Base-by-base conservation (phyloP, 2,888 invertebrate genomes). In the Cephus nigrinus region DNA sequence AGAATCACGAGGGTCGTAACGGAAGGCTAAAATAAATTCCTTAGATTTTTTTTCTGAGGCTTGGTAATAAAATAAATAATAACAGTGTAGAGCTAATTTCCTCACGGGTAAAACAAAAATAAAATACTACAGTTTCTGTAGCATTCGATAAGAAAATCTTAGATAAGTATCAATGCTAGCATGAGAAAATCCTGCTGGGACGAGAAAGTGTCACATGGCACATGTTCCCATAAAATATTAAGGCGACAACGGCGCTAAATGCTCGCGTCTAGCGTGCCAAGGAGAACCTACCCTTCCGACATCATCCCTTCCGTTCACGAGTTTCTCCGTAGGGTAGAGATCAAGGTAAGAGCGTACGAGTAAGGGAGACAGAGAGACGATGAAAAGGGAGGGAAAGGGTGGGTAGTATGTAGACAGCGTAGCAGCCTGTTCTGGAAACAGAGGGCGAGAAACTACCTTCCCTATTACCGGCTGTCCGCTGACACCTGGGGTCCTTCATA, bases 401-500 rank as follows among this genome's bases (percentile, higher is more conserved):
- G 55, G 55, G 55, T 23, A 55, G 55, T 55, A 55, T 9, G 23
- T 55, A 55, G 55, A 55, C 55, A 9, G 55, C 55, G 55, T 55
- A 9, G 55, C 55, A 55, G 55, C 55, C 55, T 55, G 55, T 23
- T 55, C 55, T 55, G 23, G 55, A 55, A 55, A 55, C 55, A 55
- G 55, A 55, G 55, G 55, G 55, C 55, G 55, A 55, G 55, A 55
- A 55, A 55, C 55, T 55, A 55, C 55, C 55, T 23, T 55, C 9
- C 23, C 82, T 80, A 85, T 85, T 85, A 82, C 81, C 72, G 79
- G 73, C 80, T 75, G 79, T 74, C 80, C 76, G 32, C 30, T 75
- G 76, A 78, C 85, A 85, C 85, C 85, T 85, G 85, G 82, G 84
- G 55, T 77, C 79, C 34, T 73, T 69, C 33, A 5, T 15, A 55